Evolutionary conservation across 1,140 invertebrate species (phyloP).

Genomic region (Hylyphantes graminicola): DNA sequence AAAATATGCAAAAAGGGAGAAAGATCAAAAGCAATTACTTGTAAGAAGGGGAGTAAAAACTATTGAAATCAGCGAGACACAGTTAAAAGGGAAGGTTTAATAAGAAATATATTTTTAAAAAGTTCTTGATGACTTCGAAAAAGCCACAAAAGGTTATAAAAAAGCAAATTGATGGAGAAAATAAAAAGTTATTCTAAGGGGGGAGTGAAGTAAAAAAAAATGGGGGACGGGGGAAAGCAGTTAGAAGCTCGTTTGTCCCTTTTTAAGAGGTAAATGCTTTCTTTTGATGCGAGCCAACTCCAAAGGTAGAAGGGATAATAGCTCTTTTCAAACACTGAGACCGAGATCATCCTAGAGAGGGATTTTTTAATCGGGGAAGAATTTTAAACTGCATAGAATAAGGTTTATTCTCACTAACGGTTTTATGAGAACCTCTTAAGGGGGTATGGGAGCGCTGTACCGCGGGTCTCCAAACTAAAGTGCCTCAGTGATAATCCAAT

Average conservation of each 20-base stretch:
- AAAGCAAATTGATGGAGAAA: slow-evolving; percentile 52
- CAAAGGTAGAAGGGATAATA: slow-evolving; percentile 34
- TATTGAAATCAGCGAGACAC: slow-evolving; percentile 48
- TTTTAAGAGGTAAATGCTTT: slow-evolving; percentile 42
- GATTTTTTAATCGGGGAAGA: slow-evolving; percentile 10
- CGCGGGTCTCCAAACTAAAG: too few relatives aligned
- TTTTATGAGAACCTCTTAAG: too few relatives aligned
- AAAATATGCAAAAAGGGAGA: slow-evolving; percentile 4
- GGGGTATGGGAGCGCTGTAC: too few relatives aligned
- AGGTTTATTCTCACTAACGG: slow-evolving; percentile 14
- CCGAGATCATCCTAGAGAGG: slow-evolving; percentile 4
- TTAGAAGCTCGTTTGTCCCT: slow-evolving; percentile 49
- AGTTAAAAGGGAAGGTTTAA: slow-evolving; percentile 47
- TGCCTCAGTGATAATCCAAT: too few relatives aligned
- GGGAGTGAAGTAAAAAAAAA: slow-evolving; percentile 20
- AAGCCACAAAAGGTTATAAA: slow-evolving; percentile 49
- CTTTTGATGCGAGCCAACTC: slow-evolving; percentile 29
- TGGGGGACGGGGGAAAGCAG: slow-evolving; percentile 37
- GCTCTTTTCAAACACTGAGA: slow-evolving; percentile 36
- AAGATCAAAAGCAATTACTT: slow-evolving; percentile 58
- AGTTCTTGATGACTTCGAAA: slow-evolving; percentile 56
- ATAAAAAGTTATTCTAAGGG: slow-evolving; percentile 35
- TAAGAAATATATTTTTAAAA: slow-evolving; percentile 57
- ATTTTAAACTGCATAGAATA: slow-evolving; percentile 4
- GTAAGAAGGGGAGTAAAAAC: slow-evolving; percentile 49